phyloP scores from a whole-genome alignment of 2,888 invertebrate genomes.

The Lasioglossum lativentre region DNA sequence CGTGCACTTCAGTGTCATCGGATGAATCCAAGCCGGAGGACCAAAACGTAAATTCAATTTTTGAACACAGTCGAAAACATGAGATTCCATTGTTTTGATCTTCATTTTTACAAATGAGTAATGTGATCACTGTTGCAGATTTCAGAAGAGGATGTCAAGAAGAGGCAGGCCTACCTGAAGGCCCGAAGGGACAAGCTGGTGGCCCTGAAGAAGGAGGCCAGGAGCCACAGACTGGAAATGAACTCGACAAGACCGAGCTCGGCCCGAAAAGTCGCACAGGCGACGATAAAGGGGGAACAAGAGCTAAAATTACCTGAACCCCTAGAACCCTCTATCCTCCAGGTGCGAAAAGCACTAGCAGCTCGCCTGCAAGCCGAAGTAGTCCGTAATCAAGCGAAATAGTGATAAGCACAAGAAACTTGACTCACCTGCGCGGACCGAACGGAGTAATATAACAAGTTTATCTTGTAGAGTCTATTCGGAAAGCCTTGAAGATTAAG shows the following conservation, averaged over 20 bases:
- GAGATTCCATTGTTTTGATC: not conserved
- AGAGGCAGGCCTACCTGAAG: slow-evolving; percentile 93
- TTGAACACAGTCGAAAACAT: too few species aligned
- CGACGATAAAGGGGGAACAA: slow-evolving; percentile 80
- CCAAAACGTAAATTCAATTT: slow-evolving; percentile 66
- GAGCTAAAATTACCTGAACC: slow-evolving; percentile 74
- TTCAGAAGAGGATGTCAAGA: slow-evolving; percentile 88
- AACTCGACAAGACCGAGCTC: slow-evolving; percentile 85
- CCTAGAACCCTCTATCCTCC: slow-evolving; percentile 87
- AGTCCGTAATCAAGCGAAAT: slow-evolving; percentile 86
- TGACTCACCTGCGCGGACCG: not conserved
- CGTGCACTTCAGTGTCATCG: slow-evolving; percentile 56
- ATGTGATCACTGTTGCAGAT: slow-evolving; percentile 34
- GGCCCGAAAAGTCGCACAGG: slow-evolving; percentile 79
- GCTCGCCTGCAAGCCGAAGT: slow-evolving; percentile 94
- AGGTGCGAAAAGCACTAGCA: slow-evolving; percentile 93
- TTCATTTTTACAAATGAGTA: not conserved
- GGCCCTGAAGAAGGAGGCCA: slow-evolving; percentile 94
- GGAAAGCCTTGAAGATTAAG: not conserved
- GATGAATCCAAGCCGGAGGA: slow-evolving; percentile 69
- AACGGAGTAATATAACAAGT: not conserved
- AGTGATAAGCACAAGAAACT: slow-evolving; percentile 1
- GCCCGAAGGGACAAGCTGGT: slow-evolving; percentile 96
- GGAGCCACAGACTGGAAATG: slow-evolving; percentile 91
- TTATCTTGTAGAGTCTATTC: not conserved